Base-by-base conservation (phyloP, 2,888 invertebrate genomes). In the Phalera bucephala region DNA sequence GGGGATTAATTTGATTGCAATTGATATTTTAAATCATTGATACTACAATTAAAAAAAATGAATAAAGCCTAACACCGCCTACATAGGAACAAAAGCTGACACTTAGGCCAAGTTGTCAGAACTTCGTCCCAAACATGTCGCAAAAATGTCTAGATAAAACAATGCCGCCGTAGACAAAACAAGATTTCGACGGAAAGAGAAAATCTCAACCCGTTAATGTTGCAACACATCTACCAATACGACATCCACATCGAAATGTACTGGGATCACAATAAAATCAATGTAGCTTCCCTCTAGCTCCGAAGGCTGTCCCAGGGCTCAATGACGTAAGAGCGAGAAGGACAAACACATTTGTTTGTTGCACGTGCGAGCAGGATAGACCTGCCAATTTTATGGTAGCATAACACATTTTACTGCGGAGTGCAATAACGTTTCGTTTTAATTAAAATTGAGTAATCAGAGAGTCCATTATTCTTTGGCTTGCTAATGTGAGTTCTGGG, bases 191-290 rank as follows among this genome's bases (percentile, higher is more conserved):
- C 7, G 10, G 1, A 25, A 12, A 10, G 7, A 2, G 7, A 11
- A 12, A 12, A 25, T 12, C 12, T 12, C 12, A 12, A 7, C 7
- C 1, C 5, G 12, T 12, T 12, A 25, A 12, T 11, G 25, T 11
- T 11, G 11, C 25, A 25, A 25, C 12, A 25, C 25, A 13, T 5
- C 14, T 14, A 27, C 14, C n/a, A 27, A n/a, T 27, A 14, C 14
- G 14, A 4, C 9, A 11, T 14, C 13, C 9, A 14, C n/a, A 14
- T 27, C 9, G 14, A 27, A 27, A 27, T 14, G 17, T 36, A 17
- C 40, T 35, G 49, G 45, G 48, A 60, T 55, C 46, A 45, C 58
- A 68, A 66, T 68, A 73, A 74, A 74, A 75, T 75, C 75, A 71
- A 75, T 74, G 73, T 64, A 71, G 74, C 53, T 45, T 50, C 43